Percentiles rank a stretch among this genome's conserved stretches.
phyloP scores from a whole-genome alignment of 1,140 invertebrate species.

The Drosophila sp. region DNA sequence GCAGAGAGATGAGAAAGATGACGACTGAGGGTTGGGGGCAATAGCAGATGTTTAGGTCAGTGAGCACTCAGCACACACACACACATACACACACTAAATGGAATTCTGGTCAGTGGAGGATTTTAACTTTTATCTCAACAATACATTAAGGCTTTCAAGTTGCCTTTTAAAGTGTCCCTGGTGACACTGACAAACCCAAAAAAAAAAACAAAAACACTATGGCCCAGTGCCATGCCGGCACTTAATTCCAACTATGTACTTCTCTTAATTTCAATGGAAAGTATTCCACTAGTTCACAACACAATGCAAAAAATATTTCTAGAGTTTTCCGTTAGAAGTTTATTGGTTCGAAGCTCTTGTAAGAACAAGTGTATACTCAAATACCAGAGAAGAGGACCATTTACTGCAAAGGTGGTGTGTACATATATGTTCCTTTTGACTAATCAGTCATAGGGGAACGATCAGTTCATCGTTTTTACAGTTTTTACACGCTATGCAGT shows the following conservation, averaged over 20 bases:
- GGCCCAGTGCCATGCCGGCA: too few species aligned
- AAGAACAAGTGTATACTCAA: too few species aligned
- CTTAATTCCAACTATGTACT: too few species aligned
- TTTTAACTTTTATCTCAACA: slow-evolving; percentile 10
- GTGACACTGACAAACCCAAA: neutral
- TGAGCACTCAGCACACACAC: neutral
- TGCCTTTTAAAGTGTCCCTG: slow-evolving; percentile 10
- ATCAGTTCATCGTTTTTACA: neutral
- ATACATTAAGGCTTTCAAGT: slow-evolving; percentile 10
- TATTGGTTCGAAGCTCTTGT: too few species aligned
- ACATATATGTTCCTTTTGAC: neutral
- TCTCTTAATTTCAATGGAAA: neutral
- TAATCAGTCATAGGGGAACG: slow-evolving; percentile 5
- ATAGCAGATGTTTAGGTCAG: slow-evolving; percentile 11
- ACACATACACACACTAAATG: slow-evolving; percentile 1
- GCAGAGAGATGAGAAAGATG: neutral
- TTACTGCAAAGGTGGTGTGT: too few species aligned
- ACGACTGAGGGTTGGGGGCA: neutral
- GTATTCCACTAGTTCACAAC: neutral
- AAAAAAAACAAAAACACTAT: too few species aligned
- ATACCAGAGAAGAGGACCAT: too few species aligned
- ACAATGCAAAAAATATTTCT: too few species aligned
- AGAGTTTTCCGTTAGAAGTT: too few species aligned
- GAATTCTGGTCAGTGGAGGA: slow-evolving; percentile 9
- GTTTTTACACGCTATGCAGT: neutral